These are phyloP conservation scores for Cygnus atratus DNA, from an alignment of 2,113 vertebrate species.

Conservation along the genomic window DNA sequence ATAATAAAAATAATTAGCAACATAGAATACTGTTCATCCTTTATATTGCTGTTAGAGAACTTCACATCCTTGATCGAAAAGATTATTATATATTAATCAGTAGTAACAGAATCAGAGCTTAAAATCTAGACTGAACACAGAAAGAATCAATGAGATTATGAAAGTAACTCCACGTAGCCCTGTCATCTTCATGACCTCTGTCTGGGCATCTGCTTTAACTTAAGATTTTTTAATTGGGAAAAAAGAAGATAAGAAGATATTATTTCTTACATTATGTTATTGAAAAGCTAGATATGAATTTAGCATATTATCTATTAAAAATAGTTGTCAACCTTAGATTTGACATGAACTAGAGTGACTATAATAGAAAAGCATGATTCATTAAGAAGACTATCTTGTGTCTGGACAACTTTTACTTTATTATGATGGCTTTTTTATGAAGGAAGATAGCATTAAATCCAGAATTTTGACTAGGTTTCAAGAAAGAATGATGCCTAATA, in stretches of 20 bases:
- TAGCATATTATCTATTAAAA: neutral
- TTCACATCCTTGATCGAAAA: neutral
- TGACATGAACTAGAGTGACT: neutral
- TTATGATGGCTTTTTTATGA: neutral
- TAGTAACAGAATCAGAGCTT: neutral
- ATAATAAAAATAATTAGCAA: constrained; percentile 13
- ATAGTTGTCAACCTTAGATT: neutral
- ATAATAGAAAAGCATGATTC: neutral
- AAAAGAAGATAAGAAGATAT: neutral
- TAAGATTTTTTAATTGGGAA: neutral
- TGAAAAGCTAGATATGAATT: neutral
- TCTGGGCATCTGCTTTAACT: neutral
- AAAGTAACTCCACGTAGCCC: neutral
- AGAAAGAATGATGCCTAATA: neutral
- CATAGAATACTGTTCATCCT: neutral
- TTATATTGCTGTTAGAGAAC: neutral
- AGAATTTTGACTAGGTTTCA: neutral
- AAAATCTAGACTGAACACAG: neutral
- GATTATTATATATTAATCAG: neutral
- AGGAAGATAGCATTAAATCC: neutral
- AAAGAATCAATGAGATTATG: neutral
- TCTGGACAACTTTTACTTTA: neutral
- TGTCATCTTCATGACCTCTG: neutral
- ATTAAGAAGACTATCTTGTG: neutral
- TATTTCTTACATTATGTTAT: neutral